Evolutionary conservation across 2,113 vertebrate genomes (phyloP), one percentile per base, ranked within the genome.

Genomic region (Trinectes maculatus): DNA sequence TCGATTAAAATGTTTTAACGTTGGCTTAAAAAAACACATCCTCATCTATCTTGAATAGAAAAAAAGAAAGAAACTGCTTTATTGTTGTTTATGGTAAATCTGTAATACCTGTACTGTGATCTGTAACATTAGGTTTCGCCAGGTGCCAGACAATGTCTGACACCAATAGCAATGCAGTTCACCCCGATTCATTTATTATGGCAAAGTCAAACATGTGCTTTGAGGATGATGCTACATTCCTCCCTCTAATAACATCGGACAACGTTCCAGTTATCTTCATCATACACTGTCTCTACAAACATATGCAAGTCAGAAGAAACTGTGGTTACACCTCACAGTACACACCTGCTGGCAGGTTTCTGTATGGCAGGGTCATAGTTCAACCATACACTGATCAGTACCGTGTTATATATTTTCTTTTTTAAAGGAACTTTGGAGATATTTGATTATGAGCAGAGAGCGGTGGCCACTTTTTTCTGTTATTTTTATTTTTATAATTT

Each of bases 211-310:
- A 60, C 52, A 55, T 88, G 82, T 74, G 82, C 66, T 83, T 80
- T 46, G n/a, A 81, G 43, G 63, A 60, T 77, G 51, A 71, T 79
- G 70, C 82, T 82, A 85, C 84, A 84, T 85, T 87, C 75, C 65
- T 61, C 70, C 81, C 71, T 82, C 73, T 52, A 42, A 75, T 77
- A 77, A 74, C 71, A 62, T 78, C 65, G 33, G 51, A 80, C 78
- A 82, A 60, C 74, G 71, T 49, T 71, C 62, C 72, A 70, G 37
- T 76, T 71, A 73, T 83, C 56, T 65, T 79, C 73, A 71, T 84
- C 79, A 74, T 67, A 81, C 74, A 78, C 77, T 56, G 74, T 83
- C 82, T 89, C 77, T 86, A 89, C 82, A 89, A 87, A 87, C 86
- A 89, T 86, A 86, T 69, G 70, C 73, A 52, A 81, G 77, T 76